These are phyloP conservation scores for Allacma fusca DNA, from an alignment of 2,888 invertebrate genomes.

Conservation along the genomic window DNA sequence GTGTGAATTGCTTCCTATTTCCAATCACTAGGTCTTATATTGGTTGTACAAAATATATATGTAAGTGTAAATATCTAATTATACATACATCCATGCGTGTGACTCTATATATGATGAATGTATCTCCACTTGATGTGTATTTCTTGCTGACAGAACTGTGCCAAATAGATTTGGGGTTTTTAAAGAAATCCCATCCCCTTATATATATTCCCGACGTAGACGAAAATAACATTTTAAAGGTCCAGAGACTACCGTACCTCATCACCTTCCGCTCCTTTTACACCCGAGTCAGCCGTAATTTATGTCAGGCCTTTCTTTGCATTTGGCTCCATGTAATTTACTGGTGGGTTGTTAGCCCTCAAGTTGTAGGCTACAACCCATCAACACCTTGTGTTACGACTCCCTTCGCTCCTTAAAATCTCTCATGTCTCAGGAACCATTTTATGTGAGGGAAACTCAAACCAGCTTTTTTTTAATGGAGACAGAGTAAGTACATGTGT, in stretches of 20 bases:
- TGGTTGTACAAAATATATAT: too few relatives aligned
- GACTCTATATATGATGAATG: too few relatives aligned
- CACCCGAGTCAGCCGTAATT: background rate
- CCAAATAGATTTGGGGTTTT: too few relatives aligned
- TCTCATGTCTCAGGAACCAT: background rate
- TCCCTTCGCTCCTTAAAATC: background rate
- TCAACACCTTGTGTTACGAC: conserved; percentile 16
- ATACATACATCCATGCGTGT: too few relatives aligned
- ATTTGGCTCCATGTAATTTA: background rate
- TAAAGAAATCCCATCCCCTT: too few relatives aligned
- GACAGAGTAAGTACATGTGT: too few relatives aligned
- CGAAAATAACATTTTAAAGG: background rate
- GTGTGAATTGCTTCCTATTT: too few relatives aligned
- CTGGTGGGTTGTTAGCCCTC: background rate
- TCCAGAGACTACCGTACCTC: background rate
- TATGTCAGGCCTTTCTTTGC: background rate
- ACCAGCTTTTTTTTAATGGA: background rate
- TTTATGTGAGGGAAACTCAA: background rate
- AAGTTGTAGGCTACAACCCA: conserved; percentile 1
- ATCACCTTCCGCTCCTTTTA: background rate
- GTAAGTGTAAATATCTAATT: too few relatives aligned
- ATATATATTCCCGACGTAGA: background rate
- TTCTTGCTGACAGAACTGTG: too few relatives aligned
- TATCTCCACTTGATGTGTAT: too few relatives aligned
- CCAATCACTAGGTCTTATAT: too few relatives aligned